Percentiles rank a stretch among this genome's conserved stretches.
phyloP scores from a whole-genome alignment of 2,888 invertebrate species.

The Biston betularia region DNA sequence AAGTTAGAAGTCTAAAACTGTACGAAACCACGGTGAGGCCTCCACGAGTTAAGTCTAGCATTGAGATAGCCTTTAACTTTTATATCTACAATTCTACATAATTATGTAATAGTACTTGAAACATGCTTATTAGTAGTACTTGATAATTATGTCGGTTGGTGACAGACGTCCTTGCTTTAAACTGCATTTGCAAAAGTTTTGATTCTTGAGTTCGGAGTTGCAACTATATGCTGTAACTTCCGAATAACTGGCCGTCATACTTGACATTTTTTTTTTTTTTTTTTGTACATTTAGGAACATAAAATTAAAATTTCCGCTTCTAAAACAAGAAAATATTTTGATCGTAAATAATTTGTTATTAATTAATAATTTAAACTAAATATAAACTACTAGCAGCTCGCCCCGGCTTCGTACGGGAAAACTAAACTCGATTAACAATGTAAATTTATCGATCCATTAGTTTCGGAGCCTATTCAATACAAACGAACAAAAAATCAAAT shows the following conservation, averaged over 20 bases:
- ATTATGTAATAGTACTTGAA: neutral
- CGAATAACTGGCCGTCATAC: neutral
- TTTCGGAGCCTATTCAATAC: no score
- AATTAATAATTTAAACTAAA: no score
- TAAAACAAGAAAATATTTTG: no score
- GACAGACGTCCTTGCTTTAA: neutral
- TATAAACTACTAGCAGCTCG: no score
- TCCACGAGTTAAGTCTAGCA: constrained; percentile 21
- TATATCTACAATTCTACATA: neutral
- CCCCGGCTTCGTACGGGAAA: no score
- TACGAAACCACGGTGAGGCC: constrained; percentile 33
- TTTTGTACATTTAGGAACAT: no score
- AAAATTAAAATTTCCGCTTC: no score
- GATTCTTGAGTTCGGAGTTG: neutral
- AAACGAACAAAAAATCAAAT: no score
- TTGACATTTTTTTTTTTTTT: constrained; percentile 4
- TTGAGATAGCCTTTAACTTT: neutral
- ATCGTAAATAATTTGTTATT: no score
- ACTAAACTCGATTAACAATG: no score
- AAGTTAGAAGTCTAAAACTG: constrained; percentile 1
- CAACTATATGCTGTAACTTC: neutral
- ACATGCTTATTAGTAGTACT: neutral
- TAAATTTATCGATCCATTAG: no score
- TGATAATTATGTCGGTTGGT: neutral
- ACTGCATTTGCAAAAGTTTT: neutral